Evolutionary conservation across 53 echinoderm and acorn worm genomes (phyloP).

Genomic region (Patiria pectinifera): DNA sequence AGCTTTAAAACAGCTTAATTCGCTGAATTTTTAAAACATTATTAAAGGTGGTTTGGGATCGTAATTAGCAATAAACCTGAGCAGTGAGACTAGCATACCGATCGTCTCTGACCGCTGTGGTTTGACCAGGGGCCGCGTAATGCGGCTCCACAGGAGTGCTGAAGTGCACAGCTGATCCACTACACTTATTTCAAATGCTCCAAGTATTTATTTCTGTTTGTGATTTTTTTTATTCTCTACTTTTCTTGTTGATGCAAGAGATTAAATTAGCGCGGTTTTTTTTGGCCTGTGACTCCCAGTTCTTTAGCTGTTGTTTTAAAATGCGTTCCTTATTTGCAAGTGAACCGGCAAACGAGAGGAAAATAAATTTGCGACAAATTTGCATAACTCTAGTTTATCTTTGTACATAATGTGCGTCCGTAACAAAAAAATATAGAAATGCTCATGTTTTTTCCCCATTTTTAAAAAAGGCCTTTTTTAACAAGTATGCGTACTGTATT

Average conservation of each 20-base stretch:
- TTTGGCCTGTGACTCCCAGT: neutral
- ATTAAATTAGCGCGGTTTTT: neutral
- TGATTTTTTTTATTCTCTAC: neutral
- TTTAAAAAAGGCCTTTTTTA: no score
- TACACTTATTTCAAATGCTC: slow-evolving; percentile 59
- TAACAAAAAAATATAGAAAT: no score
- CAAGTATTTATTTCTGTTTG: slow-evolving; percentile 50
- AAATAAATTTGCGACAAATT: no score
- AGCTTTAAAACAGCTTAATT: neutral
- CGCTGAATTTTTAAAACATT: neutral
- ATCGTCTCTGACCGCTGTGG: slow-evolving; percentile 6
- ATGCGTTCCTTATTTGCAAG: no score
- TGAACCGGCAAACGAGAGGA: no score
- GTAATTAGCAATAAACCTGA: neutral
- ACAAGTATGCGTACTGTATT: no score
- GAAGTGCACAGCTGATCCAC: slow-evolving; percentile 18
- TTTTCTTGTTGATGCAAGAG: neutral
- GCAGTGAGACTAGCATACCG: slow-evolving; percentile 20
- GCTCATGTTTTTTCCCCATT: no score
- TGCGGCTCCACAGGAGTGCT: slow-evolving; percentile 18
- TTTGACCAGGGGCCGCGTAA: slow-evolving; percentile 19
- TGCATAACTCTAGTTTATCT: no score
- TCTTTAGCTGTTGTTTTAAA: neutral
- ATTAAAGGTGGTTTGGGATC: neutral
- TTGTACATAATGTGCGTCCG: no score